Percentiles rank a stretch among this genome's conserved stretches.
phyloP scores from a whole-genome alignment of 2,113 vertebrate species.

The Etheostoma cragini region DNA sequence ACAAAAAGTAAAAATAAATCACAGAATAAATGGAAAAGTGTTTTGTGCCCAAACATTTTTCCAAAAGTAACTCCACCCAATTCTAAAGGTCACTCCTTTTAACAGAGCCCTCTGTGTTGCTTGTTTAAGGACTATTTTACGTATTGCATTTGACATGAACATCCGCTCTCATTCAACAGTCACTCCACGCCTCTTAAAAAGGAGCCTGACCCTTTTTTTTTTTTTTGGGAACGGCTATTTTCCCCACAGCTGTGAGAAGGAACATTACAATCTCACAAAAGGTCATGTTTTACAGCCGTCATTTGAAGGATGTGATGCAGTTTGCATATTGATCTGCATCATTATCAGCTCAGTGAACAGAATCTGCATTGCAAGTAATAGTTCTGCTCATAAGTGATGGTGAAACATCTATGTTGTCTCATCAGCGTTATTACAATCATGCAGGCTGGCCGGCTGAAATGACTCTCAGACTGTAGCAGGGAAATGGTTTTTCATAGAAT shows the following conservation, averaged over 20 bases:
- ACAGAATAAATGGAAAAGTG: constrained; percentile 47
- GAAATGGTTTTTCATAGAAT: constrained; percentile 40
- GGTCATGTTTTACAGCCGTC: not conserved
- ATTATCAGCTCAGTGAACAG: constrained; percentile 1
- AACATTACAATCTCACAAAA: not conserved
- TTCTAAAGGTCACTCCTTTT: constrained; percentile 69
- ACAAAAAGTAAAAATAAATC: constrained; percentile 15
- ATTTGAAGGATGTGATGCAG: not conserved
- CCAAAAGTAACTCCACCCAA: constrained; percentile 71
- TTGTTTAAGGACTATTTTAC: constrained; percentile 61
- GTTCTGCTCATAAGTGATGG: not conserved
- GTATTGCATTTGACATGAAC: constrained; percentile 56
- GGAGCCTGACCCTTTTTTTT: constrained; percentile 22
- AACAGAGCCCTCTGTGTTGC: constrained; percentile 71
- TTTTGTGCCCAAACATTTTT: constrained; percentile 58
- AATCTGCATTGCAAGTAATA: constrained; percentile 10
- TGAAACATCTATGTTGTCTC: not conserved
- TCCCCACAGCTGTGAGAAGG: constrained; percentile 23
- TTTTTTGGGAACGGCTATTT: not conserved
- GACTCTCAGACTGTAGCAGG: constrained; percentile 4
- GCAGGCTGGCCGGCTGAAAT: not conserved
- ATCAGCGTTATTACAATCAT: constrained; percentile 4
- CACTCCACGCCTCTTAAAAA: constrained; percentile 66
- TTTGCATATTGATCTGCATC: constrained; percentile 1
- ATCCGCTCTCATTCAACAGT: constrained; percentile 63